Percentiles rank a stretch among this genome's conserved stretches.
phyloP scores from a whole-genome alignment of 1,140 invertebrate genomes.

The Pachyrhynchus sulphureomaculatus region DNA sequence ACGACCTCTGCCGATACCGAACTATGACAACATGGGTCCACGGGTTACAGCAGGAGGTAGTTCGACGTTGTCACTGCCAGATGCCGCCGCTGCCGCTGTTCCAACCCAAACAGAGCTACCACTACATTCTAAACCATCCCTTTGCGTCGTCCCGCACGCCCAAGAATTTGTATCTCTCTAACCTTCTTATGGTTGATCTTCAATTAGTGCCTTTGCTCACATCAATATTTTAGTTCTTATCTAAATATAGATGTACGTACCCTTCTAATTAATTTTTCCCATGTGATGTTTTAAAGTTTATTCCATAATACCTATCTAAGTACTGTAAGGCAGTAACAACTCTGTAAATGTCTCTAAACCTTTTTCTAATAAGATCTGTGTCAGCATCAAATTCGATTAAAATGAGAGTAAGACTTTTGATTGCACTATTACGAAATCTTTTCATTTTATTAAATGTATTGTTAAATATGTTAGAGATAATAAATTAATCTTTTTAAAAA shows the following conservation, averaged over 20 bases:
- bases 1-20: constrained; percentile 42
- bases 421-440: constrained; percentile 25
- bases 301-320: neutral
- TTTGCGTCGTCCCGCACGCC: constrained; percentile 43
- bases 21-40: constrained; percentile 87
- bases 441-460: constrained; percentile 30
- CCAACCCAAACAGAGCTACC: constrained; percentile 52
- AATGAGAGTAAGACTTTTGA: constrained; percentile 31
- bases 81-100: constrained; percentile 53
- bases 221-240: constrained; percentile 39
- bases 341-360: constrained; percentile 16
- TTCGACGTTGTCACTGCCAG: constrained; percentile 78
- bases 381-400: constrained; percentile 12
- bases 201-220: constrained; percentile 54
- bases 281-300: constrained; percentile 14
- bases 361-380: constrained; percentile 10
- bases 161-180: constrained; percentile 52
- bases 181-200: constrained; percentile 51
- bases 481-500: constrained; percentile 30
- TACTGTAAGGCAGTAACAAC: neutral
- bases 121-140: constrained; percentile 56
- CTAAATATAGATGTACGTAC: constrained; percentile 17
- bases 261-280: neutral
- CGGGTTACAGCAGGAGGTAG: constrained; percentile 82
- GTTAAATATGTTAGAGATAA: constrained; percentile 31